Evolutionary conservation across 2,797 vertebrate species (phyloP).

Genomic region (Sebastes itinus): DNA sequence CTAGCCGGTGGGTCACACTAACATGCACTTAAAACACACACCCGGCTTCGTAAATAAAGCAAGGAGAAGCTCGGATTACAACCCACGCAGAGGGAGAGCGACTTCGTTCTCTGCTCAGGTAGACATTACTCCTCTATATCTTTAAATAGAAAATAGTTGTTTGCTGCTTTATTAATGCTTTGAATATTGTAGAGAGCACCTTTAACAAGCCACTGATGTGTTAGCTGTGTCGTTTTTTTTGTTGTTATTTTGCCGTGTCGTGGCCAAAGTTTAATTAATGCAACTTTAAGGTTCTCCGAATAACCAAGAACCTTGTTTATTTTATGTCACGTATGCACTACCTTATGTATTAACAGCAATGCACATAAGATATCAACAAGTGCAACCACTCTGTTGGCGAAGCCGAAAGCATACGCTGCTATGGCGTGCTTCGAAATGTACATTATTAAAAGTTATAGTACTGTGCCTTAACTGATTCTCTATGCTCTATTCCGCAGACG

Average conservation of each 20-base stretch:
- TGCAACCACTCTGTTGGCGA: neutral
- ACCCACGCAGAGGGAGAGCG: too few relatives aligned
- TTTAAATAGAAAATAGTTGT: too few relatives aligned
- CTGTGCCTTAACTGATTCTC: neutral
- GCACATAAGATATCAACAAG: neutral
- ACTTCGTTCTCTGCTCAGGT: too few relatives aligned
- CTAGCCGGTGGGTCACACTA: too few relatives aligned
- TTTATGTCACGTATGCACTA: neutral
- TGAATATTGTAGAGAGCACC: too few relatives aligned
- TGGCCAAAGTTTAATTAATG: neutral
- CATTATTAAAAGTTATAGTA: neutral
- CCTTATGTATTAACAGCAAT: neutral
- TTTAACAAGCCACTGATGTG: neutral
- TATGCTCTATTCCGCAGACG: neutral
- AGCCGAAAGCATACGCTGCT: neutral
- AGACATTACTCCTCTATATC: too few relatives aligned
- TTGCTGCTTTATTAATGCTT: too few relatives aligned
- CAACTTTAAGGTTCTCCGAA: neutral
- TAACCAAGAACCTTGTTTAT: neutral
- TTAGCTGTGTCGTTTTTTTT: neutral
- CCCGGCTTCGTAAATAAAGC: too few relatives aligned
- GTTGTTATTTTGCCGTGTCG: neutral
- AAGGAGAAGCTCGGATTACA: too few relatives aligned
- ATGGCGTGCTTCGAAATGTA: slow-evolving; percentile 4
- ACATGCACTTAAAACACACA: too few relatives aligned